Conservation (phyloP, 2,888 invertebrate species). For the Diadegma fenestrale region DNA sequence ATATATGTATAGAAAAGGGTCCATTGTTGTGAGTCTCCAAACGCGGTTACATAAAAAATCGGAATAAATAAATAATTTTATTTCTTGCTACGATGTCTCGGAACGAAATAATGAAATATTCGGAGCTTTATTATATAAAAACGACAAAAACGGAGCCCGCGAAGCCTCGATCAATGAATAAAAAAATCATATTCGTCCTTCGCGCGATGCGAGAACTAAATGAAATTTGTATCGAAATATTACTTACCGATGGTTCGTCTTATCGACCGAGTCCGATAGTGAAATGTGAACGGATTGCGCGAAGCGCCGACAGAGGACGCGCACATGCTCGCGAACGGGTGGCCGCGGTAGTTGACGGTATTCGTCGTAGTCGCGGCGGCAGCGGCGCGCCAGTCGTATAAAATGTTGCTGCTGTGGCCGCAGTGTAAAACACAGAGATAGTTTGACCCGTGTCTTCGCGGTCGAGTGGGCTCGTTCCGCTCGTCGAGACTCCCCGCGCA, state of each 20-base stretch:
- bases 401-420: constrained; percentile 16
- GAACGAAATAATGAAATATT: background rate
- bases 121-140: background rate
- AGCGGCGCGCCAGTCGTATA: constrained; percentile 19
- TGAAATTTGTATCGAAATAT: background rate
- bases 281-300: background rate
- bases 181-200: background rate
- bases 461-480: constrained; percentile 74
- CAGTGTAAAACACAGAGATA: constrained; percentile 55
- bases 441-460: constrained; percentile 72
- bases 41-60: background rate
- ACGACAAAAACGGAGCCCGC: background rate
- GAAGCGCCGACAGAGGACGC: constrained; percentile 7
- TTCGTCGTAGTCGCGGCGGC: constrained; percentile 11
- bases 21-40: background rate
- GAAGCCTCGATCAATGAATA: background rate
- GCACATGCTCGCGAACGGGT: background rate
- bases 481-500: constrained; percentile 53
- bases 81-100: background rate
- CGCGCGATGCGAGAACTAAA: too few species aligned
- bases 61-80: background rate
- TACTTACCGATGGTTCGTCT: background rate
- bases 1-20: background rate
- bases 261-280: background rate
- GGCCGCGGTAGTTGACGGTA: background rate